These are phyloP conservation scores for Diaprepes abbreviatus DNA, from an alignment of 2,888 invertebrate genomes.

Conservation along the genomic window DNA sequence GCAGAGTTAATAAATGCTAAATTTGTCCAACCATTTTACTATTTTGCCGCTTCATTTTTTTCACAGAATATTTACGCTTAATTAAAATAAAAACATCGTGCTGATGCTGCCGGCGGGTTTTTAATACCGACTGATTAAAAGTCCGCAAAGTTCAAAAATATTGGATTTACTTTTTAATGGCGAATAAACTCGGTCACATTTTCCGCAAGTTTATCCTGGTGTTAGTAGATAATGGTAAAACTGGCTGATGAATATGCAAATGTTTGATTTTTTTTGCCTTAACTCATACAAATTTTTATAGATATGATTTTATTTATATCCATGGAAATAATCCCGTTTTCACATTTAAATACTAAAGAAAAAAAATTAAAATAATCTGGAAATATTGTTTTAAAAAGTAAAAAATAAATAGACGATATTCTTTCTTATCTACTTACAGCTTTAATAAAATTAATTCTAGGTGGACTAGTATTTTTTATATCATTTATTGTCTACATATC, in stretches of 20 bases:
- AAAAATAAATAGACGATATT: too few species aligned
- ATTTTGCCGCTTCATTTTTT: neutral
- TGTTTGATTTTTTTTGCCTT: neutral
- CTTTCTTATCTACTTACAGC: too few species aligned
- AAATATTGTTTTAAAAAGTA: too few species aligned
- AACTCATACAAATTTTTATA: too few species aligned
- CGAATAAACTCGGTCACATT: conserved; percentile 5
- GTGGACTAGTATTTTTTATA: too few species aligned
- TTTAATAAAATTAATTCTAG: too few species aligned
- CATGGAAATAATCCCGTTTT: too few species aligned
- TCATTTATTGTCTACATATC: too few species aligned
- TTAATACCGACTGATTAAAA: conserved; percentile 17
- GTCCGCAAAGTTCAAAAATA: conserved; percentile 8
- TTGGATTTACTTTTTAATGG: conserved; percentile 2
- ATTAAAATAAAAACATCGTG: conserved; percentile 22
- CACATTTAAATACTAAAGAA: too few species aligned
- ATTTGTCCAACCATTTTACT: conserved; percentile 2
- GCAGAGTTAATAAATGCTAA: conserved; percentile 1
- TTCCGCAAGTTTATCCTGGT: conserved; percentile 7
- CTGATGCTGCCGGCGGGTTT: conserved; percentile 3
- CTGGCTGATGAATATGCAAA: conserved; percentile 8
- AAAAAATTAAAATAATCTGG: too few species aligned
- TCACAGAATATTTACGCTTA: conserved; percentile 12
- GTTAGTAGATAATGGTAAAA: neutral
- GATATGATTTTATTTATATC: too few species aligned